phyloP scores from a whole-genome alignment of 2,113 vertebrate genomes.

The Anser brachyrhynchus region DNA sequence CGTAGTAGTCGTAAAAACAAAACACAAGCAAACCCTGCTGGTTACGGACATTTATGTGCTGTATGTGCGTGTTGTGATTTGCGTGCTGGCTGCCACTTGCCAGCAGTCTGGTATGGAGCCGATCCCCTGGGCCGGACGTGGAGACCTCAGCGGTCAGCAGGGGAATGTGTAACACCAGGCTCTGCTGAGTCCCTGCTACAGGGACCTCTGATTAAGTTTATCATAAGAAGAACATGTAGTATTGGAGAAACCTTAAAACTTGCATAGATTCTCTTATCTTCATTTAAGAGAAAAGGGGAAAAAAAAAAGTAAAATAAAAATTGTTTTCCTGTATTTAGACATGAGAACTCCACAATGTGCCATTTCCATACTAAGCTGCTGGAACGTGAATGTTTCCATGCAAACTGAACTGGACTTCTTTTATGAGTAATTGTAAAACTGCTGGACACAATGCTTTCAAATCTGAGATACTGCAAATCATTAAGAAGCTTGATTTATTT shows the following conservation, averaged over 20 bases:
- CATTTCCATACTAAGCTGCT: neutral
- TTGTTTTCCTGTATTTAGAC: neutral
- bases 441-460: neutral
- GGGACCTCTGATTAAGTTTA: too few species aligned
- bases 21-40: neutral
- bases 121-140: fast-evolving
- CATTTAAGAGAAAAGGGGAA: neutral
- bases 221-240: neutral
- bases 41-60: fast-evolving
- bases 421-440: neutral
- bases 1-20: neutral
- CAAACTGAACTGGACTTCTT: neutral
- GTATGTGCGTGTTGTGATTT: neutral
- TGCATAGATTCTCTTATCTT: neutral
- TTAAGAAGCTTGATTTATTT: neutral
- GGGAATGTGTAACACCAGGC: fast-evolving
- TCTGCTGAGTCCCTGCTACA: neutral
- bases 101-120: too few species aligned
- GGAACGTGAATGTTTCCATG: neutral
- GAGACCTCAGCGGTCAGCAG: fast-evolving
- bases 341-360: neutral
- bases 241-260: neutral
- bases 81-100: fast-evolving
- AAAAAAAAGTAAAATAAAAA: neutral
- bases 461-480: neutral